These are phyloP conservation scores for Climacteris rufus DNA, from an alignment of 2,113 vertebrate genomes.

Conservation along the genomic window DNA sequence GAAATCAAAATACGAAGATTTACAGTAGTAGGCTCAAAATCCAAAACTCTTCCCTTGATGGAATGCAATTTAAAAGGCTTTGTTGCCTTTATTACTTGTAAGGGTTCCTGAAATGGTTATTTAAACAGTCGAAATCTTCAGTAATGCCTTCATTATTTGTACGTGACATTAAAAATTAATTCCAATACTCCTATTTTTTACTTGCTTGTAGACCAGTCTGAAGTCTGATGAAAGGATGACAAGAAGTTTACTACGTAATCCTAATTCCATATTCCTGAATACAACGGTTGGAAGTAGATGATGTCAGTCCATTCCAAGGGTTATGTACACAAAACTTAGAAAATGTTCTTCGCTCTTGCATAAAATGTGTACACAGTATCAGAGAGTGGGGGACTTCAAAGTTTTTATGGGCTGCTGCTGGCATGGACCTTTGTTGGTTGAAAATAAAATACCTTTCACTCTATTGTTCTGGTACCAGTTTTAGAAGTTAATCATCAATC, in stretches of 20 bases:
- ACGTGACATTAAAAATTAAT: constrained; percentile 65
- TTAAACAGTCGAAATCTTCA: constrained; percentile 64
- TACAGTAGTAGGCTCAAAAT: constrained; percentile 67
- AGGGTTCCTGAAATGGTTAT: constrained; percentile 69
- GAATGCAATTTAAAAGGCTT: constrained; percentile 64
- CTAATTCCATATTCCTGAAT: constrained; percentile 74
- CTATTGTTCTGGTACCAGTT: constrained; percentile 63
- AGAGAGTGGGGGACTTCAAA: constrained; percentile 57
- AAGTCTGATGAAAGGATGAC: constrained; percentile 61
- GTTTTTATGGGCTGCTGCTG: constrained; percentile 55
- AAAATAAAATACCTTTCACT: constrained; percentile 62
- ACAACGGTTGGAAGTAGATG: constrained; percentile 60
- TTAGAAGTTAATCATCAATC: constrained; percentile 85
- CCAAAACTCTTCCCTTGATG: constrained; percentile 45
- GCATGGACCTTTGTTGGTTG: constrained; percentile 61
- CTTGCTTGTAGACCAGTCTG: constrained; percentile 64
- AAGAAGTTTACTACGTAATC: constrained; percentile 65
- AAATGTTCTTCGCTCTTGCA: constrained; percentile 73
- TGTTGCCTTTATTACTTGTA: constrained; percentile 56
- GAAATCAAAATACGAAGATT: constrained; percentile 66
- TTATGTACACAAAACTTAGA: constrained; percentile 76
- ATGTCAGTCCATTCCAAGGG: constrained; percentile 70
- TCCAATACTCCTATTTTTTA: constrained; percentile 34
- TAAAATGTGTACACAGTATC: constrained; percentile 72
- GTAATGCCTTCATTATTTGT: constrained; percentile 66